Evolutionary conservation across 2,888 invertebrate species (phyloP).

Genomic region (Thera obeliscata): DNA sequence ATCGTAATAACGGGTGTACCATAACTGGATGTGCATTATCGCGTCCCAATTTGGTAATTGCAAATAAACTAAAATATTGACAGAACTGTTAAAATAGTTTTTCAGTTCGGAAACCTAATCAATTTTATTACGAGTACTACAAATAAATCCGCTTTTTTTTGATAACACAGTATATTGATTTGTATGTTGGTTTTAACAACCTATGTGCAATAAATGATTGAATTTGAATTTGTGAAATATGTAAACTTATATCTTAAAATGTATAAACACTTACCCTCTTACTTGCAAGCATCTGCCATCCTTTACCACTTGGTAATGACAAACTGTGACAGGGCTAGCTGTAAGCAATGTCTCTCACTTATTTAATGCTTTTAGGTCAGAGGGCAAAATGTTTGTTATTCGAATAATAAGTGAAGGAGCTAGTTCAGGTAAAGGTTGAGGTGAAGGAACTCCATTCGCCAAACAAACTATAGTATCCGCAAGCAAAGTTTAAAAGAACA

Average conservation of each 20-base stretch:
- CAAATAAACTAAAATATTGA: conserved; percentile 16
- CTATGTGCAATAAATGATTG: too few species aligned
- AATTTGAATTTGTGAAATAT: too few species aligned
- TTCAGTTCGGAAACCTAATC: conserved; percentile 10
- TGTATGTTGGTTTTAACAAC: too few species aligned
- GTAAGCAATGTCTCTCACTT: too few species aligned
- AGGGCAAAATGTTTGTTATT: background rate
- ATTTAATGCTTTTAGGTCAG: too few species aligned
- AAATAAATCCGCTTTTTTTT: background rate
- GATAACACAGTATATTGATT: background rate
- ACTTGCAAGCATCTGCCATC: too few species aligned
- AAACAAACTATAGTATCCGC: conserved; percentile 13
- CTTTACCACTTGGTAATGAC: too few species aligned
- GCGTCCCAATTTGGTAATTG: conserved; percentile 17
- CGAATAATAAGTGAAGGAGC: background rate
- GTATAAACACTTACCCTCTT: too few species aligned
- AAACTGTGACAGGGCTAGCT: too few species aligned
- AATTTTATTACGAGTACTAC: background rate
- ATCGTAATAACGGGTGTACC: too few species aligned
- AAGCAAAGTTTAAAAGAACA: conserved; percentile 26
- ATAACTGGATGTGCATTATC: too few species aligned
- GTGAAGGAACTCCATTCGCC: background rate
- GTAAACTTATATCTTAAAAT: too few species aligned
- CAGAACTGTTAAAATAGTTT: conserved; percentile 1
- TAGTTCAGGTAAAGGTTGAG: background rate